A percentile compares a stretch with the other conserved stretches of the same genome.
Conservation (phyloP, 2,888 invertebrate species). For the Sesia bembeciformis region DNA sequence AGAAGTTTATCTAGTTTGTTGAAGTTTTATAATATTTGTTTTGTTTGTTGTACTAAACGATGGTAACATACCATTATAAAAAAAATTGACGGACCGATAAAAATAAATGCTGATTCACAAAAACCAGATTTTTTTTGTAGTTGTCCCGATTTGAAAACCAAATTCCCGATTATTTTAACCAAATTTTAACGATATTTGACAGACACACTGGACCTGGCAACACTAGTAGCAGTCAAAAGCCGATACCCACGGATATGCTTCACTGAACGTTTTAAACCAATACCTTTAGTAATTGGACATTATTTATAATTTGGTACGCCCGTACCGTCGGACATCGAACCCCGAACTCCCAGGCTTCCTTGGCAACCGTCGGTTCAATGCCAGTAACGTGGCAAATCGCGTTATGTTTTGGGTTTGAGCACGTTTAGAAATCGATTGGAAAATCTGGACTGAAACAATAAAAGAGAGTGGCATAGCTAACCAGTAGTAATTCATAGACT, state of each 20-base stretch:
- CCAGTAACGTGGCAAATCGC: not conserved
- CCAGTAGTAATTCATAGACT: not conserved
- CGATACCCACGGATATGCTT: conserved; percentile 19
- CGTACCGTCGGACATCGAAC: conserved; percentile 9
- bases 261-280: conserved; percentile 25
- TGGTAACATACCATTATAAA: no score
- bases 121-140: no score
- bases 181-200: no score
- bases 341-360: not conserved
- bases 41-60: no score
- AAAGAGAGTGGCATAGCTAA: not conserved
- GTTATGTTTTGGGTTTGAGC: not conserved
- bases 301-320: conserved; percentile 15
- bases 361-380: not conserved
- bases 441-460: not conserved
- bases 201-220: no score
- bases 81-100: no score
- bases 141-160: no score
- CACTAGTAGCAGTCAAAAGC: not conserved
- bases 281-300: conserved; percentile 16
- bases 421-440: not conserved
- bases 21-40: no score
- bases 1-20: no score
- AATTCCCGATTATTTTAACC: no score
- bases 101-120: no score